Evolutionary conservation across 2,113 vertebrate species (phyloP).

Genomic region (Anguilla rostrata): DNA sequence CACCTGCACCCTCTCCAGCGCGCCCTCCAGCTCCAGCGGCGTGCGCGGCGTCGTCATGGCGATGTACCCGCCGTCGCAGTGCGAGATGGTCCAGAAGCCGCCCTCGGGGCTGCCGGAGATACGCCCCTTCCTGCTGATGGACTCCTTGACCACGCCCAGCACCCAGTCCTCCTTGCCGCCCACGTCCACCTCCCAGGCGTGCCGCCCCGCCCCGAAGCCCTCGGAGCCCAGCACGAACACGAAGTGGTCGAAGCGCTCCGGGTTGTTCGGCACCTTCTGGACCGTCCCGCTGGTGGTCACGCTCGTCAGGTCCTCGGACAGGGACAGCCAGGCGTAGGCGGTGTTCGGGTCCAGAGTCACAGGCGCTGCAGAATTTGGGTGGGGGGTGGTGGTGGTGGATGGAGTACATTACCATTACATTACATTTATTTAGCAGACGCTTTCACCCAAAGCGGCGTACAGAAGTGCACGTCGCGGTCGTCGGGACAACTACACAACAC

Average conservation of each 20-base stretch:
- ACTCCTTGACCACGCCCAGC: slow-evolving; percentile 68
- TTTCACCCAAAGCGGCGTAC: too few species aligned
- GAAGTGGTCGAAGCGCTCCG: slow-evolving; percentile 71
- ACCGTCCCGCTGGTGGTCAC: slow-evolving; percentile 65
- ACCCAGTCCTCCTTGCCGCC: slow-evolving; percentile 71
- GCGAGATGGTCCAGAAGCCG: slow-evolving; percentile 74
- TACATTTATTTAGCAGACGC: too few species aligned
- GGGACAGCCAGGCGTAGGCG: slow-evolving; percentile 67
- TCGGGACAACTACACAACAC: too few species aligned
- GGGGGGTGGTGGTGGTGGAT: background rate
- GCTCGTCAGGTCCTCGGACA: slow-evolving; percentile 62
- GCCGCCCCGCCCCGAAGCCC: slow-evolving; percentile 66
- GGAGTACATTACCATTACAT: too few species aligned
- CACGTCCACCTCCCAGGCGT: slow-evolving; percentile 76
- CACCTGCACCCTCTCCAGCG: slow-evolving; percentile 62
- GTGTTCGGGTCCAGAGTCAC: slow-evolving; percentile 76
- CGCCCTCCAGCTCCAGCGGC: slow-evolving; percentile 40
- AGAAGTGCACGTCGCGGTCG: too few species aligned
- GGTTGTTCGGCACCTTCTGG: slow-evolving; percentile 65
- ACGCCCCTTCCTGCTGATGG: slow-evolving; percentile 69
- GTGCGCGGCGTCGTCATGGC: slow-evolving; percentile 71
- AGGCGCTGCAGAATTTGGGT: slow-evolving; percentile 55
- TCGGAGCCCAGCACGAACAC: slow-evolving; percentile 72
- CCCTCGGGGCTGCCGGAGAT: slow-evolving; percentile 69
- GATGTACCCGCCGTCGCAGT: slow-evolving; percentile 63